Conservation (phyloP, 1,140 invertebrate species). For the Platyscapa corneri region DNA sequence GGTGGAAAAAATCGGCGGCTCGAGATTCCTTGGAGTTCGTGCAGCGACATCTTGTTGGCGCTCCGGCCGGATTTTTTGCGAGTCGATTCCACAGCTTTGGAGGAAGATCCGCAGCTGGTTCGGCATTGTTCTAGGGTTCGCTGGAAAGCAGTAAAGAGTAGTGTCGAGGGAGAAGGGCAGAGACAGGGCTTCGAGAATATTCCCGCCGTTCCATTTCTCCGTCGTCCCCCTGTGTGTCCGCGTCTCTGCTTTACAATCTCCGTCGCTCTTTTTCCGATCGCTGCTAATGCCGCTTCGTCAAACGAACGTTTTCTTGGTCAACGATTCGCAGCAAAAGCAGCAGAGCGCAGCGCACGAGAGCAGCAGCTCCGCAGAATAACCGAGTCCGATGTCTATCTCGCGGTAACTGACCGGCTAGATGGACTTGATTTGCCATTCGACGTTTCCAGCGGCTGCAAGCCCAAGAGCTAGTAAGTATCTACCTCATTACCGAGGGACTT, state of each 20-base stretch:
- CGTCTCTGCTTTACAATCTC: slow-evolving; percentile 27
- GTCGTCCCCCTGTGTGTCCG: background rate
- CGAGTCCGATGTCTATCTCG: slow-evolving; percentile 46
- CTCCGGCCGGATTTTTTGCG: background rate
- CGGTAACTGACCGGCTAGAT: slow-evolving; percentile 43
- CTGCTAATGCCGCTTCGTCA: slow-evolving; percentile 47
- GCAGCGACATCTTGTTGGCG: too few relatives aligned
- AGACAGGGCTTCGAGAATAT: slow-evolving; percentile 4
- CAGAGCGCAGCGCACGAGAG: background rate
- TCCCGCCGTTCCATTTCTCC: background rate
- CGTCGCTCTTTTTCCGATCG: background rate
- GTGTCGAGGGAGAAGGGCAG: background rate
- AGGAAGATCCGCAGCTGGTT: background rate
- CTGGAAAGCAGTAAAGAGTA: background rate
- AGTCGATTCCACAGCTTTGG: background rate
- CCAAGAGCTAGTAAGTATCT: slow-evolving; percentile 39
- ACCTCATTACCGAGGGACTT: slow-evolving; percentile 46
- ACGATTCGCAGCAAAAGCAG: slow-evolving; percentile 31
- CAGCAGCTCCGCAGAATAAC: slow-evolving; percentile 10
- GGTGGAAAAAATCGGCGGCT: too few relatives aligned
- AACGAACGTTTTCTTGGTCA: slow-evolving; percentile 47
- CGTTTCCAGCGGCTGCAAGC: slow-evolving; percentile 24
- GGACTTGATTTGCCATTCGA: slow-evolving; percentile 47
- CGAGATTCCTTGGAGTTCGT: background rate
- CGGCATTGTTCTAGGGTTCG: slow-evolving; percentile 40